These are phyloP conservation scores for Leptobrachium leishanense DNA, from an alignment of 2,113 vertebrate genomes.

Conservation along the genomic window DNA sequence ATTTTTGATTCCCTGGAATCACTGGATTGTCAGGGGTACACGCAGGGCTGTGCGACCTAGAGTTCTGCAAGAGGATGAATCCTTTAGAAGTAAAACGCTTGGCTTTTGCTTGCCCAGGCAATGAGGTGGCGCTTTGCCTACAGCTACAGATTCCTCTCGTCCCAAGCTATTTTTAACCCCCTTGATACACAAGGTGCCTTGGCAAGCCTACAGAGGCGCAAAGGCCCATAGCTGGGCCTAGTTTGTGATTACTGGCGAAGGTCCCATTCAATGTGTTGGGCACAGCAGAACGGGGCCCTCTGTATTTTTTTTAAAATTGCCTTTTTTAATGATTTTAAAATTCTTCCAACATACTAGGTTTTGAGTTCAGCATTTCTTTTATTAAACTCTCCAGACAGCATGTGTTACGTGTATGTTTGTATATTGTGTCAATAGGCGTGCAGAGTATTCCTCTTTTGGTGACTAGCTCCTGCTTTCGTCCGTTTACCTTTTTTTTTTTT, in stretches of 20 bases:
- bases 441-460: too few relatives aligned
- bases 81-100: neutral
- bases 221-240: neutral
- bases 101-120: neutral
- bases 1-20: neutral
- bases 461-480: too few relatives aligned
- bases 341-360: too few relatives aligned
- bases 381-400: too few relatives aligned
- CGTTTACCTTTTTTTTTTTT: too few relatives aligned
- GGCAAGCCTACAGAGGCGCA: neutral
- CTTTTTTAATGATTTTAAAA: too few relatives aligned
- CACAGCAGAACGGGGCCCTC: too few relatives aligned
- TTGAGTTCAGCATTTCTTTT: too few relatives aligned
- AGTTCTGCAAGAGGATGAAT: neutral
- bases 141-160: neutral
- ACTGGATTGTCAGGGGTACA: neutral
- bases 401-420: too few relatives aligned
- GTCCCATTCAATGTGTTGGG: too few relatives aligned
- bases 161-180: slow-evolving; percentile 7
- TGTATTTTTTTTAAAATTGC: too few relatives aligned
- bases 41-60: neutral
- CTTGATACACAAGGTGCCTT: neutral
- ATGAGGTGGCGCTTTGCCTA: neutral
- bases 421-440: too few relatives aligned
- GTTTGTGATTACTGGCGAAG: neutral